phyloP scores from a whole-genome alignment of 2,797 vertebrate species.

The Tauraco hartlaubi region DNA sequence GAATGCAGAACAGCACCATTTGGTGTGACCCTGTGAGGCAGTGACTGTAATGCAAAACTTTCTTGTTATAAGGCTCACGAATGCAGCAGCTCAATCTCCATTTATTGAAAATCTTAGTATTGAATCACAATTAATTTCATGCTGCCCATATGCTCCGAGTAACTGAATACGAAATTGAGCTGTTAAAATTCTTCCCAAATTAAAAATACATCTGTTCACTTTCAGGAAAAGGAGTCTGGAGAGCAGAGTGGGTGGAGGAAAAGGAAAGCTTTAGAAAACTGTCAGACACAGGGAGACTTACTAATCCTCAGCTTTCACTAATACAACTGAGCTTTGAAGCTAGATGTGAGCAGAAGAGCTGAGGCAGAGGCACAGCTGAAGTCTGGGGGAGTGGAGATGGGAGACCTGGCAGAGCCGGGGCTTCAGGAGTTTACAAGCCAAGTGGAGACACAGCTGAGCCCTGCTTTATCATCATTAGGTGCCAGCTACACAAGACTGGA shows the following conservation, averaged over 20 bases:
- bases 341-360: background rate
- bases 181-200: slow-evolving; percentile 32
- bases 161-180: background rate
- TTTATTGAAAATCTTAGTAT: background rate
- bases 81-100: background rate
- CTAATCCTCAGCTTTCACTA: background rate
- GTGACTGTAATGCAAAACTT: background rate
- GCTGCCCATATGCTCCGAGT: background rate
- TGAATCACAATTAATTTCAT: background rate
- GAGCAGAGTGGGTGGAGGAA: background rate
- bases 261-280: background rate
- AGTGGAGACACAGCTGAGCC: background rate
- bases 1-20: background rate
- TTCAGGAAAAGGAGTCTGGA: background rate
- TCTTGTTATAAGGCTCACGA: background rate
- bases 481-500: background rate
- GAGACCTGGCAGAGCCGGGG: fast-evolving
- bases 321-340: background rate
- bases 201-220: slow-evolving; percentile 51
- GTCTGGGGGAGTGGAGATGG: background rate
- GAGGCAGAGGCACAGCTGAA: slow-evolving; percentile 1
- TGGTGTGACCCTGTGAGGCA: background rate
- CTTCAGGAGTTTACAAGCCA: background rate
- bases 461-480: background rate
- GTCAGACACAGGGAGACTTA: background rate